A percentile compares a stretch with the other conserved stretches of the same genome.
phyloP scores from a whole-genome alignment of 2,113 vertebrate species.

The Thryonomys swinderianus region DNA sequence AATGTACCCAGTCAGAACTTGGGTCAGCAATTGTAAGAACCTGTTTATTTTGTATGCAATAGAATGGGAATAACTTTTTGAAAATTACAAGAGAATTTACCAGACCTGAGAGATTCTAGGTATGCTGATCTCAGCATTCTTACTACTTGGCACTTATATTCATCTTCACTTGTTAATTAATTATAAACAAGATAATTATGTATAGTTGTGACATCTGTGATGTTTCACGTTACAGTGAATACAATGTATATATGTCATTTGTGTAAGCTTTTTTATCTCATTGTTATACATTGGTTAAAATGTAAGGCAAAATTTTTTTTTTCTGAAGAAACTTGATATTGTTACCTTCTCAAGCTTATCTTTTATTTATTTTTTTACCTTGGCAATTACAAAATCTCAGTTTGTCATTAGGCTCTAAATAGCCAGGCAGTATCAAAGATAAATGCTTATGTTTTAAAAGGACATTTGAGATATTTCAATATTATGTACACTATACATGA shows the following conservation, averaged over 20 bases:
- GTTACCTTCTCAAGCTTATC: conserved; percentile 13
- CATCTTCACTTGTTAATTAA: background rate
- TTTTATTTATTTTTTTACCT: conserved; percentile 37
- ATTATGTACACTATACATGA: background rate
- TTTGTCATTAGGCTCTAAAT: background rate
- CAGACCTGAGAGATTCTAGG: background rate
- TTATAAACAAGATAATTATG: background rate
- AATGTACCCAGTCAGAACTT: background rate
- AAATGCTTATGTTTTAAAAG: background rate
- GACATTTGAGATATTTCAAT: conserved; percentile 13
- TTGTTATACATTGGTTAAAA: background rate
- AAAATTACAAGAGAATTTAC: conserved; percentile 21
- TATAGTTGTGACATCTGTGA: background rate
- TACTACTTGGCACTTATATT: background rate
- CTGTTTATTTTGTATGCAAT: background rate
- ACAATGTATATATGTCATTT: background rate
- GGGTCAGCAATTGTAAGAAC: background rate
- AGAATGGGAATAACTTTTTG: conserved; percentile 27
- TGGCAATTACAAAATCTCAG: background rate
- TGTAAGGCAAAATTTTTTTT: background rate
- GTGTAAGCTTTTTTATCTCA: background rate
- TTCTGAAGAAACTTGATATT: background rate
- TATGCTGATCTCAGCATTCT: background rate
- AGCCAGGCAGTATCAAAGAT: conserved; percentile 25
- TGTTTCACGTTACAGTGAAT: conserved; percentile 15